phyloP scores from a whole-genome alignment of 2,888 invertebrate genomes.

The Zelleria hepariella region DNA sequence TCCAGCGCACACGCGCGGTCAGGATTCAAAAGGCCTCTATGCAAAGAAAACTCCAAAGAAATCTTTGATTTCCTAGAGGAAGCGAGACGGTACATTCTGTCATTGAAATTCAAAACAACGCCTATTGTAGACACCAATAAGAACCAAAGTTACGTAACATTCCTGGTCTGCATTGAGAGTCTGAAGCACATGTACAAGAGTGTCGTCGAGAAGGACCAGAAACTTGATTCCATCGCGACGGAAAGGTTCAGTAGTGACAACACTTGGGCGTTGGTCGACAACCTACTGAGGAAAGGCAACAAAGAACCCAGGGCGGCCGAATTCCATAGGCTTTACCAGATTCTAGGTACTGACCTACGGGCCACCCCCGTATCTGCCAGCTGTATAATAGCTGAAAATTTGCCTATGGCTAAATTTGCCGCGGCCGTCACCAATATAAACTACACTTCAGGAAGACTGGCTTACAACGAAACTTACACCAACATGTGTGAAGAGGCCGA shows the following conservation, averaged over 20 bases:
- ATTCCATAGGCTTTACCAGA: not conserved
- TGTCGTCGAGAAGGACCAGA: not conserved
- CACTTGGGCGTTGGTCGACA: not conserved
- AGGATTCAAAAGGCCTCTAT: not conserved
- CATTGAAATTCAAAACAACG: not conserved
- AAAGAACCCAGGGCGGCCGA: not conserved
- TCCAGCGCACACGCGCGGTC: not conserved
- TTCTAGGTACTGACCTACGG: not conserved
- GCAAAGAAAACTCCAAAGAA: not conserved
- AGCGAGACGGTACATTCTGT: not conserved
- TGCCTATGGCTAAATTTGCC: not conserved
- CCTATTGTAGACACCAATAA: not conserved
- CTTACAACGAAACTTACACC: not conserved
- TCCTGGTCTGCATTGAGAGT: not conserved
- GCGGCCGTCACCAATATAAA: not conserved
- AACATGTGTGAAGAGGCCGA: not conserved
- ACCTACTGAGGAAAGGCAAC: not conserved
- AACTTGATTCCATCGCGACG: not conserved
- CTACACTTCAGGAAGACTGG: not conserved
- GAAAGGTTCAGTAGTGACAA: not conserved
- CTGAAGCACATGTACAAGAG: not conserved
- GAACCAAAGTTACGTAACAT: not conserved
- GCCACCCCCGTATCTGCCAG: not conserved
- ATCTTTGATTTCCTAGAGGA: not conserved
- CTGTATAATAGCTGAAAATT: not conserved